A percentile compares a stretch with the other conserved stretches of the same genome.
These are phyloP conservation scores for Tokudaia muenninki DNA, from an alignment of 2,797 vertebrate genomes.

Conservation along the genomic window DNA sequence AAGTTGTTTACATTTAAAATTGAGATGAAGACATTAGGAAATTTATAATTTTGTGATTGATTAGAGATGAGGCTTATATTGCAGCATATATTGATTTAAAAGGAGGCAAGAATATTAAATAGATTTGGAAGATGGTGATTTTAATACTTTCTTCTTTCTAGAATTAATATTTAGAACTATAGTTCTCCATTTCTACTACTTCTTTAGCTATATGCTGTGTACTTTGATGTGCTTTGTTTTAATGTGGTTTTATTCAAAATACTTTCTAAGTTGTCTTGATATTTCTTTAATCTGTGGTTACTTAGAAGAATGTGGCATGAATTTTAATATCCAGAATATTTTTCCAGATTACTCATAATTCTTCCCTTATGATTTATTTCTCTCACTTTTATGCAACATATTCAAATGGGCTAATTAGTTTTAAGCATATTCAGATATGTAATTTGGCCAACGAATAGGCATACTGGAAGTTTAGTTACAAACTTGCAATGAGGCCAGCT, in stretches of 20 bases:
- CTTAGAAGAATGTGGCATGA: not conserved
- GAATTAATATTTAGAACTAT: not conserved
- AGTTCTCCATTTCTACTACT: not conserved
- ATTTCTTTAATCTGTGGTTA: not conserved
- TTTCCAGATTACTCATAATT: not conserved
- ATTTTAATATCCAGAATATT: constrained; percentile 5
- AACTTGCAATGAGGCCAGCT: not conserved
- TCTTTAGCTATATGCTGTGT: not conserved
- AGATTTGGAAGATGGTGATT: not conserved
- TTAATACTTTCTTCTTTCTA: not conserved
- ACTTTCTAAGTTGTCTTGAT: not conserved
- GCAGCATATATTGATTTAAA: not conserved
- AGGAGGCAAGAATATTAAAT: not conserved
- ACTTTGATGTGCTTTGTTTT: not conserved
- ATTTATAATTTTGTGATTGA: not conserved
- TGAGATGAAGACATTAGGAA: not conserved
- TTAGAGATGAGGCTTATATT: not conserved
- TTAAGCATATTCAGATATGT: not conserved
- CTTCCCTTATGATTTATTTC: not conserved
- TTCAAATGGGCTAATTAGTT: not conserved
- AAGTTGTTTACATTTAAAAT: not conserved
- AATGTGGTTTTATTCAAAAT: constrained; percentile 1
- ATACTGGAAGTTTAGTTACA: not conserved
- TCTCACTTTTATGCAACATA: not conserved
- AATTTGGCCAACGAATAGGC: not conserved